Evolutionary conservation across 2,797 vertebrate species (phyloP).

Genomic region (Coranthus polyacanthus): DNA sequence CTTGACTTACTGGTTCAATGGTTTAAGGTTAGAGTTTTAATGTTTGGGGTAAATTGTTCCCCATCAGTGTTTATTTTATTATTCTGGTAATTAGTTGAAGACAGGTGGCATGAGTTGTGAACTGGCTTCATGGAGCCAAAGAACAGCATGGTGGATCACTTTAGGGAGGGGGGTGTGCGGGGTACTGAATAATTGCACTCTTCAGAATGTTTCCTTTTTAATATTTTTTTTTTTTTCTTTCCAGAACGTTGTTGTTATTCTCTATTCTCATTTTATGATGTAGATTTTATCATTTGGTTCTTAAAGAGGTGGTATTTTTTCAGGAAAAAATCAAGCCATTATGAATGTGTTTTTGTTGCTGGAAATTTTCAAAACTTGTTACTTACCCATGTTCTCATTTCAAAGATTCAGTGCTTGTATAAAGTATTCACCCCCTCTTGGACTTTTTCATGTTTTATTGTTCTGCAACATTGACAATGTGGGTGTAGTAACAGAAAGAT

Average conservation of each 20-base stretch:
- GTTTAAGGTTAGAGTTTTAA: conserved; percentile 58
- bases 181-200: conserved; percentile 85
- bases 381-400: conserved; percentile 50
- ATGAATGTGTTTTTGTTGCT: conserved; percentile 81
- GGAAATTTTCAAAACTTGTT: conserved; percentile 67
- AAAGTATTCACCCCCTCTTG: conserved; percentile 49
- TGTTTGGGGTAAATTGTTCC: conserved; percentile 28
- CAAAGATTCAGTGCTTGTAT: conserved; percentile 49
- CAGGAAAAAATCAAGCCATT: conserved; percentile 84
- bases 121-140: conserved; percentile 82
- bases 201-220: conserved; percentile 81
- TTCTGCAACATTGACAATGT: conserved; percentile 34
- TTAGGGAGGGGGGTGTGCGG: conserved; percentile 61
- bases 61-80: conserved; percentile 53
- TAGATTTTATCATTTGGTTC: conserved; percentile 82
- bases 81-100: conserved; percentile 42
- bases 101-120: conserved; percentile 50
- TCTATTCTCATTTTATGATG: conserved; percentile 64
- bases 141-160: conserved; percentile 71
- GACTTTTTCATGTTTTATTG: conserved; percentile 45
- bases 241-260: conserved; percentile 50
- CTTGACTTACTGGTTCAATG: conserved; percentile 42
- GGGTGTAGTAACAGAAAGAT: background rate
- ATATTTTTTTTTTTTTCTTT: conserved; percentile 44
- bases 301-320: conserved; percentile 85